Evolutionary conservation across 37 sponge, comb jelly and placozoan species (phyloP).

Genomic region (Geodia barretti): DNA sequence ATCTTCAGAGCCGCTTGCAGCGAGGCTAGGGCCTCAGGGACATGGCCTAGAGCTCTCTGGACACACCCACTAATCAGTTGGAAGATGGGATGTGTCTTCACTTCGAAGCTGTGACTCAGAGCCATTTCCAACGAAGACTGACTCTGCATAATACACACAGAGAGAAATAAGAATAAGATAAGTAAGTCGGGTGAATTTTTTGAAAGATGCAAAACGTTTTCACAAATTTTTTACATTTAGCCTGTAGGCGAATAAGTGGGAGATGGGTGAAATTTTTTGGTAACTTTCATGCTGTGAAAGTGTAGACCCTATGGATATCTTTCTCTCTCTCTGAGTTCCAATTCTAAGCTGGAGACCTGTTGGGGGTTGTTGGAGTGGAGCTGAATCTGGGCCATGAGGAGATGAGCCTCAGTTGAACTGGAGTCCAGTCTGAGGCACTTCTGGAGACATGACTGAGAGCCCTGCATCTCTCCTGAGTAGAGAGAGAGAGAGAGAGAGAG

Average conservation of each 20-base stretch:
- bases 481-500: not conserved
- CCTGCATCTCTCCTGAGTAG: conserved; percentile 65
- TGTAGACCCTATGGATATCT: too few species aligned
- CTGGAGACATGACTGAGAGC: conserved; percentile 58
- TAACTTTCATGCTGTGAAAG: too few species aligned
- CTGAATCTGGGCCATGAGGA: conserved; percentile 79
- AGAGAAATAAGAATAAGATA: too few species aligned
- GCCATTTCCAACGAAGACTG: conserved; percentile 68
- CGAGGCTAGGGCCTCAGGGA: conserved; percentile 54
- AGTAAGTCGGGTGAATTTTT: too few species aligned
- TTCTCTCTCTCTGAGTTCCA: too few species aligned
- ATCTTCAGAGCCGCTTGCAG: conserved; percentile 64
- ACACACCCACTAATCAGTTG: conserved; percentile 68
- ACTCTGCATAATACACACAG: too few species aligned
- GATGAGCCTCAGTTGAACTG: conserved; percentile 72
- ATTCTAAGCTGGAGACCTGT: not conserved
- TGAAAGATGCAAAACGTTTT: too few species aligned
- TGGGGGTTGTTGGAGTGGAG: conserved; percentile 58
- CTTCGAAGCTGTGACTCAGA: conserved; percentile 92
- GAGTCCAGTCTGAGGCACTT: conserved; percentile 57
- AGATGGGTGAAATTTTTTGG: too few species aligned
- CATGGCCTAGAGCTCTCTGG: conserved; percentile 31
- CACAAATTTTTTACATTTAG: too few species aligned
- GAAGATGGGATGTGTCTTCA: conserved; percentile 68
- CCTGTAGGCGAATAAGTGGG: too few species aligned